phyloP scores from a whole-genome alignment of 2,888 invertebrate genomes.

The Melanophora roralis region DNA sequence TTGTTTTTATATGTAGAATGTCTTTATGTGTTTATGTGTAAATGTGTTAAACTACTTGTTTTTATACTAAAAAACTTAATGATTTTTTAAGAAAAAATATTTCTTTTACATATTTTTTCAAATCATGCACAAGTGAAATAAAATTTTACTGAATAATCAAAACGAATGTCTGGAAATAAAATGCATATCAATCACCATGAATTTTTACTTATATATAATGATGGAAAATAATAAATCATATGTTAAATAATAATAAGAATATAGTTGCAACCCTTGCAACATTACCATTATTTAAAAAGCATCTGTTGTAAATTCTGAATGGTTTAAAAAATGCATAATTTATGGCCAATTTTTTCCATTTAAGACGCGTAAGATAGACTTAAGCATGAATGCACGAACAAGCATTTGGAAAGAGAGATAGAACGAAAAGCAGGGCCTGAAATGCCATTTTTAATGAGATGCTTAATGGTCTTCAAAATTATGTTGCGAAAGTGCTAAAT shows the following conservation, averaged over 20 bases:
- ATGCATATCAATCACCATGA: constrained; percentile 76
- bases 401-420: not conserved
- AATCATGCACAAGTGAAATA: constrained; percentile 25
- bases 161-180: constrained; percentile 32
- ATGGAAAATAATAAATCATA: constrained; percentile 53
- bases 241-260: constrained; percentile 55
- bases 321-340: not conserved
- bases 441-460: constrained; percentile 28
- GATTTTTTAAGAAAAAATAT: not conserved
- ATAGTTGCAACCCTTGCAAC: constrained; percentile 69
- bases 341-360: constrained; percentile 37
- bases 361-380: not conserved
- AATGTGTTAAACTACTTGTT: constrained; percentile 13
- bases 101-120: not conserved
- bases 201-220: constrained; percentile 6
- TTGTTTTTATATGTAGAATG: not conserved
- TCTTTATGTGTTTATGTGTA: not conserved
- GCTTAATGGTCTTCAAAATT: constrained; percentile 10
- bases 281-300: constrained; percentile 64
- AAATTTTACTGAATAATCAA: constrained; percentile 9
- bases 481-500: constrained; percentile 28
- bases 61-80: not conserved
- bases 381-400: not conserved
- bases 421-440: constrained; percentile 9
- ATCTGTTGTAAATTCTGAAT: constrained; percentile 29